Percentiles rank a stretch among this genome's conserved stretches.
Evolutionary conservation across 2,888 invertebrate species (phyloP).

Genomic region (Glaucopsyche alexis): DNA sequence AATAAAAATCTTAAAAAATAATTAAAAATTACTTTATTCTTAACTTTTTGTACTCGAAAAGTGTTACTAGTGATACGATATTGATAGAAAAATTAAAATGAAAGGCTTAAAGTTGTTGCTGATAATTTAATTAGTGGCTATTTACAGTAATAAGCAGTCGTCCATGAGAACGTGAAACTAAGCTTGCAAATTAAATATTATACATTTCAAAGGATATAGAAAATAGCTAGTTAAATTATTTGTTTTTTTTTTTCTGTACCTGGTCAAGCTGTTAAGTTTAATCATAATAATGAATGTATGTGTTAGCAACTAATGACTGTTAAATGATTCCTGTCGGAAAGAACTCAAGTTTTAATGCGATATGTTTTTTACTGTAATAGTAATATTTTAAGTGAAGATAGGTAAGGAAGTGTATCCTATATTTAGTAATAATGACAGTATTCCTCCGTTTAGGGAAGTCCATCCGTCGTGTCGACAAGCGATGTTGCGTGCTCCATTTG

Average conservation of each 20-base stretch:
- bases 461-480: not conserved
- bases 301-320: not conserved
- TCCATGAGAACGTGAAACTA: not conserved
- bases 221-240: not conserved
- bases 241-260: not conserved
- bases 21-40: not conserved
- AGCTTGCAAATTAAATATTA: not conserved
- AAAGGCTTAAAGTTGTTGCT: too few relatives aligned
- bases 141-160: too few relatives aligned
- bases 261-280: not conserved
- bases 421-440: constrained; percentile 8
- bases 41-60: not conserved
- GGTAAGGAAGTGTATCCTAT: constrained; percentile 9
- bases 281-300: constrained; percentile 4
- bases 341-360: not conserved
- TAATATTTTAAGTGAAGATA: not conserved
- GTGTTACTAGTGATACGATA: not conserved
- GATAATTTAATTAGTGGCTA: too few relatives aligned
- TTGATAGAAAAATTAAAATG: too few relatives aligned
- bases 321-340: not conserved
- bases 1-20: not conserved
- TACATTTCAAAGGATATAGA: not conserved
- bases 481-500: constrained; percentile 11
- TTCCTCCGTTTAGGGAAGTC: constrained; percentile 2
- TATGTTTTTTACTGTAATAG: not conserved